These are phyloP conservation scores for Dicyrtoma fusca DNA, from an alignment of 2,888 invertebrate genomes.

Conservation along the genomic window DNA sequence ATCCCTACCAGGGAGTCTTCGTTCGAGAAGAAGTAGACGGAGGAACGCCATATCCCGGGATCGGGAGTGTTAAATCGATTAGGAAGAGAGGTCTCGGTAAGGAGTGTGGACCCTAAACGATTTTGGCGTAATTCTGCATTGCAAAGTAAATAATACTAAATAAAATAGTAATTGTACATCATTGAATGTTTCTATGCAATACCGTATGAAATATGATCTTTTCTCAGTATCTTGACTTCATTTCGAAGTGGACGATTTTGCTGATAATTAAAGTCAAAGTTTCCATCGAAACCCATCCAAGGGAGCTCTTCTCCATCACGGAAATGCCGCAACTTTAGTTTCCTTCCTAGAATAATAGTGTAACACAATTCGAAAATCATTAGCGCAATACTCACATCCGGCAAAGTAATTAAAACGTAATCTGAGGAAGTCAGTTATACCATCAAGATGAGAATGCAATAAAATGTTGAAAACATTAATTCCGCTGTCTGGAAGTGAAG, in stretches of 20 bases:
- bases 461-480: slow-evolving; percentile 80
- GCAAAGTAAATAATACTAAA: no score
- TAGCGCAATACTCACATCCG: not conserved
- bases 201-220: not conserved
- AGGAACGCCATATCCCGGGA: no score
- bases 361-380: no score
- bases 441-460: slow-evolving; percentile 73
- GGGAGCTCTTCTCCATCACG: slow-evolving; percentile 4
- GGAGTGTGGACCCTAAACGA: no score
- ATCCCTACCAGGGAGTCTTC: no score
- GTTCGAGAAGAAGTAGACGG: no score
- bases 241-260: not conserved
- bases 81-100: no score
- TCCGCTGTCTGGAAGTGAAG: slow-evolving; percentile 64
- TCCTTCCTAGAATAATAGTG: not conserved
- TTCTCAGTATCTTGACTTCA: not conserved
- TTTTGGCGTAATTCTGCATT: no score
- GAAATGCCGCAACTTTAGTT: slow-evolving; percentile 9
- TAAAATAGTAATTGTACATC: no score
- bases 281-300: not conserved
- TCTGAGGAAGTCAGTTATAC: not conserved
- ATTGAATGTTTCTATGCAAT: no score
- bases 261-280: slow-evolving; percentile 3
- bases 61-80: no score
- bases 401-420: not conserved